These are phyloP conservation scores for Drosophila vallismaia DNA, from an alignment of 2,888 invertebrate species.

Conservation along the genomic window DNA sequence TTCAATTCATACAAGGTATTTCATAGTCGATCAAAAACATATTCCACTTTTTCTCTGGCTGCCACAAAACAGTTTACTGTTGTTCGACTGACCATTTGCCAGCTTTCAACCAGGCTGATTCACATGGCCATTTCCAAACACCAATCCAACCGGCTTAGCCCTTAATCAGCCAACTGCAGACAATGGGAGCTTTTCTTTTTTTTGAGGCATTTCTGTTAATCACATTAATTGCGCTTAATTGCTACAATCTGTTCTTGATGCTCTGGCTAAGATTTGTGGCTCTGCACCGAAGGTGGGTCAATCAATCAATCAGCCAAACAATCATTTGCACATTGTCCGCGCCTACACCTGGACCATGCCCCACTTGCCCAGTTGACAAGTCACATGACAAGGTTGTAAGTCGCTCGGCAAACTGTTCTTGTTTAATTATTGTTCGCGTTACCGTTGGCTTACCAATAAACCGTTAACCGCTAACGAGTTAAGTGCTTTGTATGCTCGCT, in stretches of 20 bases:
- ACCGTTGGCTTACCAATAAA: slow-evolving; percentile 69
- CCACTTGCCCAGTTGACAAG: slow-evolving; percentile 59
- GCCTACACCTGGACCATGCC: slow-evolving; percentile 29
- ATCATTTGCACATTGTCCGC: slow-evolving; percentile 59
- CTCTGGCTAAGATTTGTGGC: slow-evolving; percentile 57
- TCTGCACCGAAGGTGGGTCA: slow-evolving; percentile 35
- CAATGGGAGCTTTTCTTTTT: slow-evolving; percentile 13
- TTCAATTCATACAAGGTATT: neutral
- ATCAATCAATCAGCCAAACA: slow-evolving; percentile 62
- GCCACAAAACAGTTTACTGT: neutral
- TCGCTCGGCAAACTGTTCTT: slow-evolving; percentile 42
- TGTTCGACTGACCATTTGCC: slow-evolving; percentile 36
- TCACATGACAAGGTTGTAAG: slow-evolving; percentile 49
- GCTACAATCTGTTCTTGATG: slow-evolving; percentile 41
- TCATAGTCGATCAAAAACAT: neutral
- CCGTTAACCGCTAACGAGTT: slow-evolving; percentile 77
- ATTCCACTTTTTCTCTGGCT: neutral
- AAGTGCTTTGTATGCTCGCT: slow-evolving; percentile 71
- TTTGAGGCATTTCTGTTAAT: slow-evolving; percentile 50
- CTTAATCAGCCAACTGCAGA: slow-evolving; percentile 44
- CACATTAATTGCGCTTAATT: slow-evolving; percentile 66
- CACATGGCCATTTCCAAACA: slow-evolving; percentile 4
- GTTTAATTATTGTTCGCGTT: slow-evolving; percentile 71
- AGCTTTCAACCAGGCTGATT: slow-evolving; percentile 16
- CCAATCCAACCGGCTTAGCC: slow-evolving; percentile 17